phyloP scores from a whole-genome alignment of 2,888 invertebrate genomes.

The Platypus cylindrus region DNA sequence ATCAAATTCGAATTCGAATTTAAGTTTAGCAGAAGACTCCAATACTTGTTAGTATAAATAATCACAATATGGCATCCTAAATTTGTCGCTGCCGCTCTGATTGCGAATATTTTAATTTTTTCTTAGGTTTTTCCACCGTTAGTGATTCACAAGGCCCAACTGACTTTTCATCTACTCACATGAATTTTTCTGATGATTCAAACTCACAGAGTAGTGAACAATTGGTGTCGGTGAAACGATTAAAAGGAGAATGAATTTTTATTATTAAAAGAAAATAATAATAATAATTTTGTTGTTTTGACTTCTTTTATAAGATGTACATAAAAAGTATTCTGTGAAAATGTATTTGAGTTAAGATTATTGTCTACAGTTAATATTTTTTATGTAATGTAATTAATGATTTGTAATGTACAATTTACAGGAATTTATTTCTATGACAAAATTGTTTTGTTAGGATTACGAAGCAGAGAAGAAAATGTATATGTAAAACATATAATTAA shows the following conservation, averaged over 20 bases:
- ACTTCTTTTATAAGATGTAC: no score
- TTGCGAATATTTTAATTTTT: constrained; percentile 5
- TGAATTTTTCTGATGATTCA: constrained; percentile 83
- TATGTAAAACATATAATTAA: no score
- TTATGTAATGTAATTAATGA: no score
- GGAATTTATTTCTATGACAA: no score
- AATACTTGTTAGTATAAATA: constrained; percentile 63
- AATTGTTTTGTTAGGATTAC: no score
- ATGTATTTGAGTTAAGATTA: no score
- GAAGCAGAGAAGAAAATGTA: no score
- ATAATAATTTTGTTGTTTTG: no score
- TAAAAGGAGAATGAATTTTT: constrained; percentile 63
- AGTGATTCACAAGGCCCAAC: constrained; percentile 84
- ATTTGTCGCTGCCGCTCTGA: not conserved
- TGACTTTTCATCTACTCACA: constrained; percentile 64
- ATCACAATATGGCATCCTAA: not conserved
- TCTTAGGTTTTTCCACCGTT: constrained; percentile 74
- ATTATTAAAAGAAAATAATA: no score
- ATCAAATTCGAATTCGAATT: constrained; percentile 71
- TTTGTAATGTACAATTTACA: no score
- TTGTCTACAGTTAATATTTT: no score
- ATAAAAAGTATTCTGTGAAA: no score
- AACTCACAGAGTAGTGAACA: constrained; percentile 75
- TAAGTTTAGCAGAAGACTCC: constrained; percentile 78
- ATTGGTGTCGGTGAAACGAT: constrained; percentile 55